These are phyloP conservation scores for Ceriagrion tenellum DNA, from an alignment of 2,888 invertebrate genomes.

Conservation along the genomic window DNA sequence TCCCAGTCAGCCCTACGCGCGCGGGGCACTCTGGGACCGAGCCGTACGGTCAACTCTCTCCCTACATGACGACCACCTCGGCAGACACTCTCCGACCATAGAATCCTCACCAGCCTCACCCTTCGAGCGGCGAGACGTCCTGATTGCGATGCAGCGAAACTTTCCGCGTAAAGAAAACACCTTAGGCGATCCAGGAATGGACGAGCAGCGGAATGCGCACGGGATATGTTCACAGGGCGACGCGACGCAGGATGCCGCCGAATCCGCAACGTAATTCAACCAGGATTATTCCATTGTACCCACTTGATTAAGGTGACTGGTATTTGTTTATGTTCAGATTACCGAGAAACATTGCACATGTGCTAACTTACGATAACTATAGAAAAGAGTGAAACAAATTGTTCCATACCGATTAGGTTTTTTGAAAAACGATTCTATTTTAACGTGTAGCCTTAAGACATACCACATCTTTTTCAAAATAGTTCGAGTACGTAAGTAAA, in stretches of 20 bases:
- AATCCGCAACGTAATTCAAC: neutral
- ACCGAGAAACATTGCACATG: too few species aligned
- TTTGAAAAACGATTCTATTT: too few species aligned
- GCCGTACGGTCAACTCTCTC: too few species aligned
- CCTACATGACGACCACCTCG: neutral
- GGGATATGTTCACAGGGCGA: neutral
- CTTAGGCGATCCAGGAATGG: neutral
- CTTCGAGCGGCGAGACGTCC: neutral
- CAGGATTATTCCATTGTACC: neutral
- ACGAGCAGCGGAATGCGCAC: neutral
- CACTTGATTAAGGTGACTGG: too few species aligned
- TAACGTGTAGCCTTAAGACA: too few species aligned
- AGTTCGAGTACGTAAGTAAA: too few species aligned
- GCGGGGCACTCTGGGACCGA: too few species aligned
- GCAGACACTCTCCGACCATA: neutral
- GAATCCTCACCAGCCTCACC: neutral
- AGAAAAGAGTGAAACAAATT: too few species aligned
- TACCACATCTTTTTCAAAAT: too few species aligned
- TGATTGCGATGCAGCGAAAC: neutral
- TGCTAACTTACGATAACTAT: too few species aligned
- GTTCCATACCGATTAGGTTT: too few species aligned
- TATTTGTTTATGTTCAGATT: too few species aligned
- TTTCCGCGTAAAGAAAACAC: neutral
- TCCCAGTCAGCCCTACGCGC: neutral
- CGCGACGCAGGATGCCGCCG: neutral